Percentiles rank a stretch among this genome's conserved stretches.
These are phyloP conservation scores for Monarcha castaneiventris DNA, from an alignment of 2,113 vertebrate species.

Conservation along the genomic window DNA sequence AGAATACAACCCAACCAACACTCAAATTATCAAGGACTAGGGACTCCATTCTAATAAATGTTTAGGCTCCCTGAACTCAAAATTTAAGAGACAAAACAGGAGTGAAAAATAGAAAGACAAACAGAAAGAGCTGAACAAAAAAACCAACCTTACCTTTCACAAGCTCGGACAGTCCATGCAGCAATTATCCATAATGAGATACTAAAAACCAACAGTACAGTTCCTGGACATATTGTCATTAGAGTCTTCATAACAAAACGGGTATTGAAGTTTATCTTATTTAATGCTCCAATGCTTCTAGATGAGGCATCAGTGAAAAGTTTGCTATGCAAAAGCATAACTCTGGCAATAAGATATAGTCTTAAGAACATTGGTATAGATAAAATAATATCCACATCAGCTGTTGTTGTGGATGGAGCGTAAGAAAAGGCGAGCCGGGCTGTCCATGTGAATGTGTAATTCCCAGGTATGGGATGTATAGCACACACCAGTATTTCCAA, in stretches of 20 bases:
- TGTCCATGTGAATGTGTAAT: constrained; percentile 99
- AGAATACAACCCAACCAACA: not conserved
- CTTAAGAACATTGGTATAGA: constrained; percentile 99
- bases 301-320: constrained; percentile 99
- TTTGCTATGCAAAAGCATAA: constrained; percentile 99
- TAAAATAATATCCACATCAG: constrained; percentile 99
- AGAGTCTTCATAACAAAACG: constrained; percentile 99
- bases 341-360: constrained; percentile 98
- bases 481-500: constrained; percentile 98
- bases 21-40: not conserved
- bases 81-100: not conserved
- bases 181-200: constrained; percentile 99
- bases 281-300: constrained; percentile 97
- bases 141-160: constrained; percentile 90
- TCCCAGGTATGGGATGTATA: constrained; percentile 98
- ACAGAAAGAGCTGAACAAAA: not conserved
- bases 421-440: constrained; percentile 96
- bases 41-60: not conserved
- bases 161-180: constrained; percentile 98
- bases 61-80: not conserved
- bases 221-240: constrained; percentile 99
- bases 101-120: not conserved
- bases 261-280: constrained; percentile 99
- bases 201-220: constrained; percentile 98
- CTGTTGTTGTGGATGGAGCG: constrained; percentile 90